phyloP scores from a whole-genome alignment of 2,888 invertebrate species.

The Busseola fusca region DNA sequence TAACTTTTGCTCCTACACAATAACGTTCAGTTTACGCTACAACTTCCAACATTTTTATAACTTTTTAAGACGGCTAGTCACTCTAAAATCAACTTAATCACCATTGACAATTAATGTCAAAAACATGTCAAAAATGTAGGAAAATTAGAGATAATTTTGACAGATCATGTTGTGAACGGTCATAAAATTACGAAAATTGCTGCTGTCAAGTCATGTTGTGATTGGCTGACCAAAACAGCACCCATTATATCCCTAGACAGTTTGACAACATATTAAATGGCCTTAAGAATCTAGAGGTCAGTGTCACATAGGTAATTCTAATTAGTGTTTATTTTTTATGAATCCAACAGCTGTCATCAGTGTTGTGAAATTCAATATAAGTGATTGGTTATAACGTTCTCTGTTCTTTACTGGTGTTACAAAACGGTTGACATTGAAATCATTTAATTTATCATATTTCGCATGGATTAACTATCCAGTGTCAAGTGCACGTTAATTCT shows the following conservation, averaged over 20 bases:
- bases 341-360: background rate
- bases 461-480: background rate
- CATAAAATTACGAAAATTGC: too few species aligned
- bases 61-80: too few species aligned
- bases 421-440: conserved; percentile 28
- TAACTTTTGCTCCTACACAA: too few species aligned
- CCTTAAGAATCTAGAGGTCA: conserved; percentile 12
- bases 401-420: conserved; percentile 5
- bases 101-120: background rate
- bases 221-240: conserved; percentile 12
- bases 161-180: too few species aligned
- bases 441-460: conserved; percentile 16
- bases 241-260: background rate
- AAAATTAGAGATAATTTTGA: too few species aligned
- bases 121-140: too few species aligned
- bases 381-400: conserved; percentile 18
- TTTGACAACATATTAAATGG: background rate
- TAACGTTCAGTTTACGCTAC: too few species aligned
- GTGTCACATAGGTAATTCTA: conserved; percentile 3
- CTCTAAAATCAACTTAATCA: too few species aligned
- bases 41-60: too few species aligned
- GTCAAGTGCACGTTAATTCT: background rate
- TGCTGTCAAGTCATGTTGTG: background rate
- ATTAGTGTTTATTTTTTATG: conserved; percentile 17
- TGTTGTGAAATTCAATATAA: conserved; percentile 25